A percentile compares a stretch with the other conserved stretches of the same genome.
Evolutionary conservation across 92 coral and sea anemone species (phyloP).

Genomic region (Palythoa caribaeorum): DNA sequence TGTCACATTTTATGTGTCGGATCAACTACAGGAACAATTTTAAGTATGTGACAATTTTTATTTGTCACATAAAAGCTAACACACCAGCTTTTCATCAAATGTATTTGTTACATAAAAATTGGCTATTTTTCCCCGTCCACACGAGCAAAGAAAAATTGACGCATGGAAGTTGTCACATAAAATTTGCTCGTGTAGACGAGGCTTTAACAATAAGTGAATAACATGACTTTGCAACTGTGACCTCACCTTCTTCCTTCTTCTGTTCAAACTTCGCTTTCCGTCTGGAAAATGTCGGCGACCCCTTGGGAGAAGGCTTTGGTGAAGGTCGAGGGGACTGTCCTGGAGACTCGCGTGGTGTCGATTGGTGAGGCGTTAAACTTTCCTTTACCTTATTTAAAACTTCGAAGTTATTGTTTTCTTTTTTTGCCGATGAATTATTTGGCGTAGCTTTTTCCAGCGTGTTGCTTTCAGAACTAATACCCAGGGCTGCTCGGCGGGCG

Average conservation of each 20-base stretch:
- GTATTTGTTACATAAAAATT: too few relatives aligned
- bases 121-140: too few relatives aligned
- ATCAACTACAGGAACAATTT: too few relatives aligned
- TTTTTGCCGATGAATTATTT: background rate
- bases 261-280: slow-evolving; percentile 77
- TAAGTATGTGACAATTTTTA: too few relatives aligned
- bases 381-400: slow-evolving; percentile 13
- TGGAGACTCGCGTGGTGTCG: slow-evolving; percentile 59
- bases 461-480: slow-evolving; percentile 63
- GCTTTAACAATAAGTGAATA: background rate
- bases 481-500: slow-evolving; percentile 88
- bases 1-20: too few relatives aligned
- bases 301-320: slow-evolving; percentile 75
- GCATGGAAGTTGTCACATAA: too few relatives aligned
- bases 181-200: too few relatives aligned
- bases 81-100: too few relatives aligned
- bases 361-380: slow-evolving; percentile 18
- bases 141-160: too few relatives aligned
- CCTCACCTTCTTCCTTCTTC: slow-evolving; percentile 66
- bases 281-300: slow-evolving; percentile 72
- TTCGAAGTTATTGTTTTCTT: slow-evolving; percentile 11
- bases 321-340: slow-evolving; percentile 73
- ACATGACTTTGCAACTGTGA: background rate
- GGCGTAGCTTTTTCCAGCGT: slow-evolving; percentile 48
- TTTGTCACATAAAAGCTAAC: too few relatives aligned